Conservation (phyloP, 2,888 invertebrate genomes). For the Eubasilissa splendida region DNA sequence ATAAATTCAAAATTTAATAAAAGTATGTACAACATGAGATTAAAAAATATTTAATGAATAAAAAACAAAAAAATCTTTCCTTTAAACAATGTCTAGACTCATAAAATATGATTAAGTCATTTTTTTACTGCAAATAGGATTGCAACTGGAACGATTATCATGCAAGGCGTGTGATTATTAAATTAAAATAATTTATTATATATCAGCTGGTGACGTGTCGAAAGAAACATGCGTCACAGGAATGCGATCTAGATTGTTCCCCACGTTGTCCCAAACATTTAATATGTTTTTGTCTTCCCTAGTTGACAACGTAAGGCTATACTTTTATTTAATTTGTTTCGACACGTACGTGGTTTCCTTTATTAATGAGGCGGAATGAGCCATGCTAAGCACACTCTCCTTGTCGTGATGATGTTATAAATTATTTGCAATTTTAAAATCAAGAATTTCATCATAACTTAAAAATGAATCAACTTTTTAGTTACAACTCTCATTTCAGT, state of each 20-base stretch:
- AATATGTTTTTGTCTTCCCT: constrained; percentile 1
- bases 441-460: too few relatives aligned
- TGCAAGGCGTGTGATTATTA: neutral
- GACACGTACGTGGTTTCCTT: constrained; percentile 25
- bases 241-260: constrained; percentile 22
- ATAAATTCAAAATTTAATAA: too few relatives aligned
- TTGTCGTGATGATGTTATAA: neutral
- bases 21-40: too few relatives aligned
- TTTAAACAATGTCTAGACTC: too few relatives aligned
- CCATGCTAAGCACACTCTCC: constrained; percentile 22
- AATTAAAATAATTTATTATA: constrained; percentile 3
- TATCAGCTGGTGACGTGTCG: neutral
- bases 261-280: constrained; percentile 8
- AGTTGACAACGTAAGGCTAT: constrained; percentile 22
- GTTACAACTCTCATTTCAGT: too few relatives aligned
- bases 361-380: constrained; percentile 11
- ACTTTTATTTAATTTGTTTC: constrained; percentile 32
- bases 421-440: too few relatives aligned
- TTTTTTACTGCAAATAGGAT: too few relatives aligned
- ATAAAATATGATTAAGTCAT: too few relatives aligned
- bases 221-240: neutral
- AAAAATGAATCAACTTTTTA: too few relatives aligned
- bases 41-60: too few relatives aligned
- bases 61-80: too few relatives aligned
- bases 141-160: neutral